Evolutionary conservation across 2,888 invertebrate genomes (phyloP), one percentile per base, ranked within the genome.

Genomic region (Tipula helvola): DNA sequence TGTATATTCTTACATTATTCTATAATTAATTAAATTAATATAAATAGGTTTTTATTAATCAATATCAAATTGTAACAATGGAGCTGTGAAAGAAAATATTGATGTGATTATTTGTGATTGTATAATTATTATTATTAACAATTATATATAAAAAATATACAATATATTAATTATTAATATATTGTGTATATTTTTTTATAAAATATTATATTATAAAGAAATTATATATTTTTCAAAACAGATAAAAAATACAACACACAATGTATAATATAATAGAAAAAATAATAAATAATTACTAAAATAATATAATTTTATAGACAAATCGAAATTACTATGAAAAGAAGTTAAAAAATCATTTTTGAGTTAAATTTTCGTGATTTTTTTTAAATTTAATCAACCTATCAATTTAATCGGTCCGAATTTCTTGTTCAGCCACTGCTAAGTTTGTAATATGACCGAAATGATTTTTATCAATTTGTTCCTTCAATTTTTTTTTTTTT

Each of bases 41-140:
- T 71, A 71, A 84, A 84, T 84, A 84, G 84, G 84, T 84, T 84
- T 71, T 84, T 84, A 84, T 84, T 84, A 84, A 84, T 84, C 84
- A 84, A 84, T 84, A 84, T 84, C 84, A 84, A 85, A 85, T 85
- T 90, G 90, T 90, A 90, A 91, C 91, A 90, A 90, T 90, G 91
- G 91, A 91, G 91, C 91, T 91, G 91, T 91, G 91, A 91, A 91
- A 89, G 90, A 90, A 89, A 90, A 90, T 90, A 90, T 88, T 90
- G 90, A 91, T 91, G 91, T 91, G 91, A 91, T 91, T 91, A 90
- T 90, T 90, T 91, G 91, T 91, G 91, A 91, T 91, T 91, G 90
- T 90, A 89, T 88, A 89, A 88, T 88, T 88, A 88, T 88, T 88
- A 86, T 71, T 87, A 87, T 87, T 84, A 86, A 88, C 87, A 86